Base-by-base conservation (phyloP, 1,140 invertebrate species). In the Bombus haemorrhoidalis region DNA sequence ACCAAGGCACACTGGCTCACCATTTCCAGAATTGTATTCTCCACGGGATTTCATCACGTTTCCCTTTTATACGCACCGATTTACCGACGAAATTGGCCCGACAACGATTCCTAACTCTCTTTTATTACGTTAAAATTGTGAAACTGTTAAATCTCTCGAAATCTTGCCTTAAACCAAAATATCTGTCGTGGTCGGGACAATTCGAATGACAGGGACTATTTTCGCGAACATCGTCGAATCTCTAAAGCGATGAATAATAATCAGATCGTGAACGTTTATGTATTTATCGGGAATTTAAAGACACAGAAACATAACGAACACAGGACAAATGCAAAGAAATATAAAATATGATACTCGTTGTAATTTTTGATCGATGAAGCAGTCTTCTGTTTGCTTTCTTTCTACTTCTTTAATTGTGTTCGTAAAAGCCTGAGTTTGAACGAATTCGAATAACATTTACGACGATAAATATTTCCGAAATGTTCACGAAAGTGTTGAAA, bases 1-100 rank as follows among this genome's bases (percentile, higher is more conserved):
- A 69, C 12, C 32, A 32, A 43, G 73, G 28, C 41, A 57, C 69
- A 22, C 41, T 5, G 28, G 25, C 13, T 47, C 18, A 76, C 82
- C 81, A 83, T 90, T 89, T 85, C 62, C 79, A 75, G 76, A 57
- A 41, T 53, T 59, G 59, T 86, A 76, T 89, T 85, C 81, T 84
- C 88, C 5, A 39, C 28, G 81, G 83, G 78, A 88, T 84, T 90
- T 87, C 82, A 82, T 69, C 43, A 73, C 57, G 64, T 82, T 75
- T 18, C 64, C 57, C 32, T 43, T 9, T 9, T 57, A 66, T 62
- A 86, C 68, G 73, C 83, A 34, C 47, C 72, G 88, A 80, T 89
- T 86, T 87, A 68, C 25, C 15, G 41, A n/a, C 37, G 62, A 64
- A 86, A 87, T 87, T 80, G 75, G 43, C 43, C 62, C 78, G 73